Evolutionary conservation across 30 jellyfish, hydroid and myxozoan genomes (phyloP).

Genomic region (Turritopsis dohrnii): DNA sequence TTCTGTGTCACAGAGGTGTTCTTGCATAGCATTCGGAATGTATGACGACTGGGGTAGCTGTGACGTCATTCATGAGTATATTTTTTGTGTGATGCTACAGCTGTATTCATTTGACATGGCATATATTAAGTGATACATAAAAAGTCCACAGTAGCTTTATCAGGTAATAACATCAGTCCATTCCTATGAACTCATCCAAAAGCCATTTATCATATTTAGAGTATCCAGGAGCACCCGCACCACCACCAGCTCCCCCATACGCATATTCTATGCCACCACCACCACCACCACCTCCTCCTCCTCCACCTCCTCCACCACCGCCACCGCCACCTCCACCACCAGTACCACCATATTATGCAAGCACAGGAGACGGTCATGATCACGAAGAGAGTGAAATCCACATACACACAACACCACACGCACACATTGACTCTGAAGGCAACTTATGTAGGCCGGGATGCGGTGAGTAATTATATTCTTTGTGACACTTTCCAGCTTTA

Average conservation of each 20-base stretch:
- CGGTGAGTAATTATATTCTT: background rate
- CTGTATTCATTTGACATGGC: no score
- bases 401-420: constrained; percentile 7
- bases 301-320: constrained; percentile 49
- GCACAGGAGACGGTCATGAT: constrained; percentile 2
- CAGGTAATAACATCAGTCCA: background rate
- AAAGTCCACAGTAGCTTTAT: background rate
- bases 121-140: no score
- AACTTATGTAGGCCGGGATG: constrained; percentile 9
- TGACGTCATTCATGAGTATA: no score
- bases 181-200: background rate
- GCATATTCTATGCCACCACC: constrained; percentile 62
- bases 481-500: background rate
- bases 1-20: no score
- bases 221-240: constrained; percentile 20
- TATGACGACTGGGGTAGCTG: no score
- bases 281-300: constrained; percentile 52
- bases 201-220: background rate
- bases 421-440: background rate
- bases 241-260: constrained; percentile 44
- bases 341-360: constrained; percentile 1
- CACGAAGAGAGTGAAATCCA: background rate
- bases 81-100: no score
- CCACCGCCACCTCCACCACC: constrained; percentile 62
- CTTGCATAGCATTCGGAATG: no score